Base-by-base conservation (phyloP, 1,140 invertebrate species). In the Drosophila parvula region DNA sequence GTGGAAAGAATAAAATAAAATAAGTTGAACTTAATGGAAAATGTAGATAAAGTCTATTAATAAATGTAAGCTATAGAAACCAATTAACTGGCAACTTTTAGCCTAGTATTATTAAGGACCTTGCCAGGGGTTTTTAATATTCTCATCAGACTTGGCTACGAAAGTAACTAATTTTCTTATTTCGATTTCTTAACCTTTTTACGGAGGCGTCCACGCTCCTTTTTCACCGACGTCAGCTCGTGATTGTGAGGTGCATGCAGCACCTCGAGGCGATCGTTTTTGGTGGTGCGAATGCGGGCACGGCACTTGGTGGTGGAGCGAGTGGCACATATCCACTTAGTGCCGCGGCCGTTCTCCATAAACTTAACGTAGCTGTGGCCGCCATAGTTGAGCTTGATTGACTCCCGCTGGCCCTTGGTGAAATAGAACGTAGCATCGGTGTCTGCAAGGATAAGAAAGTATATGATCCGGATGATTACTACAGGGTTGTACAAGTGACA, bases 261-360 rank as follows among this genome's bases (percentile, higher is more conserved):
- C 10, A 91, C 74, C 53, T 91, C 90, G 7, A 91, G 60, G 3
- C 64, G 12, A 12, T 75, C 55, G n/a, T 77, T 68, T 28, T 75
- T 80, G 34, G 78, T 86, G 32, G 81, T 86, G 11, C 91, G 82
- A 5, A 92, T 70, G 4, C 91, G 78, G 7, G 91, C 91, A 0
- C 83, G 78, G 41, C 91, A 92, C 60, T 90, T 92, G 36, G 90
- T 92, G 5, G 91, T 81, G 18, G 85, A 91, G 11, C 90, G 78
- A 8, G 85, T 91, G 40, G 91, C 76, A 67, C 91, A 92, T 14
- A 92, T 89, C 91, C 91, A 92, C 44, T 92, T 92, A 16, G 64
- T 86, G 22, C 91, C 91, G 34, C 78, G 79, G 3, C 80, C 81
- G 28, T 92, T 92, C 36, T 88, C 74, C 90, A 92, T 90, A 28